These are phyloP conservation scores for Aphelenchoides besseyi DNA, from an alignment of 1,140 invertebrate genomes.

Conservation along the genomic window DNA sequence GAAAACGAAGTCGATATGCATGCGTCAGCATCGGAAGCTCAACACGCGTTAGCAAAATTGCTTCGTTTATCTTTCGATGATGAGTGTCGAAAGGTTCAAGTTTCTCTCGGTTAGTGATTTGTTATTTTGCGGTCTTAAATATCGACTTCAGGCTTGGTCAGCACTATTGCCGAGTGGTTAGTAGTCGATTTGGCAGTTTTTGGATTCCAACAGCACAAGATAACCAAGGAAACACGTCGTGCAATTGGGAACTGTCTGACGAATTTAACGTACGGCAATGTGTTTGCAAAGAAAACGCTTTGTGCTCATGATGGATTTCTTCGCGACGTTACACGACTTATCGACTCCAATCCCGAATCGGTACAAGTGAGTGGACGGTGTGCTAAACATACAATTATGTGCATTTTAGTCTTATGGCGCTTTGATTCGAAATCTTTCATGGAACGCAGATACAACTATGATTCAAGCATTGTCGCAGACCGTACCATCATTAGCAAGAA, in stretches of 20 bases:
- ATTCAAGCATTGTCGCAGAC: slow-evolving; percentile 4
- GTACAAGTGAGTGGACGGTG: slow-evolving; percentile 29
- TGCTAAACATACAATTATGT: not conserved
- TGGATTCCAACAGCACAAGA: slow-evolving; percentile 22
- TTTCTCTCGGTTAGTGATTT: not conserved
- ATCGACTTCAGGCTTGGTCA: slow-evolving; percentile 30
- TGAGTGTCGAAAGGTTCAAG: not conserved
- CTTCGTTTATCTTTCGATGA: not conserved
- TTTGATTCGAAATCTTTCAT: slow-evolving; percentile 43
- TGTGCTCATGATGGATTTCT: slow-evolving; percentile 34
- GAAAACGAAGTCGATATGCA: not conserved
- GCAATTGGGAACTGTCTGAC: slow-evolving; percentile 36
- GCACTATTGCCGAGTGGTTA: slow-evolving; percentile 30
- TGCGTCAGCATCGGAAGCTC: not conserved
- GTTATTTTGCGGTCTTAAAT: not conserved
- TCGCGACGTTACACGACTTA: slow-evolving; percentile 28
- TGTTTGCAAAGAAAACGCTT: slow-evolving; percentile 20
- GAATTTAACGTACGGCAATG: slow-evolving; percentile 36
- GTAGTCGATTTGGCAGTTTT: slow-evolving; percentile 26
- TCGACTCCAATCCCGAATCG: slow-evolving; percentile 12
- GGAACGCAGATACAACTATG: slow-evolving; percentile 39
- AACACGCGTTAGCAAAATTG: not conserved
- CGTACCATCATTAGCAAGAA: slow-evolving; percentile 30
- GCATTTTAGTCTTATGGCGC: slow-evolving; percentile 33
- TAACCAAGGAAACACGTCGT: slow-evolving; percentile 11